A percentile compares a stretch with the other conserved stretches of the same genome.
Evolutionary conservation across 2,113 vertebrate species (phyloP).

Genomic region (Salminus brasiliensis): DNA sequence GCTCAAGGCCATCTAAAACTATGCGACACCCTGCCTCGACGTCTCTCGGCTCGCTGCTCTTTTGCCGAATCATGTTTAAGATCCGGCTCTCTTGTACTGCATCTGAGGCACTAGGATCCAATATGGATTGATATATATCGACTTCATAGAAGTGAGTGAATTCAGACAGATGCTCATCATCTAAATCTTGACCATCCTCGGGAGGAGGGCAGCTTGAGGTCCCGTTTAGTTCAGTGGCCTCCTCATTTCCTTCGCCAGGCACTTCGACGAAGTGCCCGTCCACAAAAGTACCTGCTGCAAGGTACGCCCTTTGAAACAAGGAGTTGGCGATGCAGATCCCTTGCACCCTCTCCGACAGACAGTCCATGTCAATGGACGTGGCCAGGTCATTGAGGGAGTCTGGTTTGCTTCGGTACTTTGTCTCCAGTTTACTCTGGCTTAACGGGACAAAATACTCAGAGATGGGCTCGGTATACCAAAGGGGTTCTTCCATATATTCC

Average conservation of each 20-base stretch:
- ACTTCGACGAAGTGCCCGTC: conserved; percentile 98
- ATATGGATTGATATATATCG: conserved; percentile 99
- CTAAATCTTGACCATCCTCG: conserved; percentile 91
- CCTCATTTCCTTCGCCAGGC: conserved; percentile 87
- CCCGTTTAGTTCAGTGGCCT: conserved; percentile 87
- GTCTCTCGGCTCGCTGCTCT: conserved; percentile 90
- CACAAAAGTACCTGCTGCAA: conserved; percentile 95
- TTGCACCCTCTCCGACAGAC: conserved; percentile 85
- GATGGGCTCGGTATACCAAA: conserved; percentile 98
- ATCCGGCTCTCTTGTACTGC: conserved; percentile 97
- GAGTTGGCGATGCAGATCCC: conserved; percentile 88
- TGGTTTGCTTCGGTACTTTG: conserved; percentile 88
- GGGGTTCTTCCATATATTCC: conserved; percentile 94
- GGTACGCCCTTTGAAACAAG: conserved; percentile 88
- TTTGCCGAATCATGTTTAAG: conserved; percentile 98
- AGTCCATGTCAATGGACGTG: conserved; percentile 77
- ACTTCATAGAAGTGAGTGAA: conserved; percentile 99
- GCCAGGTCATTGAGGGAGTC: conserved; percentile 71
- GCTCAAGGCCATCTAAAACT: conserved; percentile 95
- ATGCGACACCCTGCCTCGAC: conserved; percentile 96
- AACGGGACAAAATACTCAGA: conserved; percentile 93
- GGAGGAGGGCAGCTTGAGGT: conserved; percentile 91
- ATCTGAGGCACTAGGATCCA: conserved; percentile 99
- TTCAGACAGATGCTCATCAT: conserved; percentile 99
- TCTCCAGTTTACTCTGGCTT: conserved; percentile 96